Base-by-base conservation (phyloP, 2,113 vertebrate species). In the Mobula birostris region DNA sequence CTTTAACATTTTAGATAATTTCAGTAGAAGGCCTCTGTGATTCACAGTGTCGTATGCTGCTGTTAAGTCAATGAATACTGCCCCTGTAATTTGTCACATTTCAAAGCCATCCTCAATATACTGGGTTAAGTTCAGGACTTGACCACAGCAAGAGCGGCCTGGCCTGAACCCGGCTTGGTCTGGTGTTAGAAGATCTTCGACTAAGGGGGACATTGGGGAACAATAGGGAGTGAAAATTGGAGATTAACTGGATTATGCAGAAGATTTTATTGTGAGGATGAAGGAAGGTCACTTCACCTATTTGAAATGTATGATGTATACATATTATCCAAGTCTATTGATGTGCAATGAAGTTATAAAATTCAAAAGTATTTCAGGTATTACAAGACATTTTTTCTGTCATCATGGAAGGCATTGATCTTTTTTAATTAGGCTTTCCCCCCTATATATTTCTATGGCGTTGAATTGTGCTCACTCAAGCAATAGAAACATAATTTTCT, bases 241-340 rank as follows among this genome's bases (percentile, higher is more conserved):
- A 90, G 85, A 58, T 68, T 90, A 66, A 90, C 85, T 90, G 85
- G 85, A 63, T 63, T 88, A 63, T 88, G 56, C 83, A 29, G 58
- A 90, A 90, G 85, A 66, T 17, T 66, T 61, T 66, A 32, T 66
- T 66, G 85, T 68, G 61, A 90, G 29, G 85, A 66, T n/a, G 61
- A 90, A 90, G 29, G 29, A 90, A 90, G 61, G 85, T 90, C 85
- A n/a, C 61, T 90, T 90, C 17, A 14, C n/a, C 14, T n/a, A 90
- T 66, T 5, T 36, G 14, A 68, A n/a, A 6, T 8, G 17, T 90
- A n/a, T 79, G 61, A 90, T 66, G 29, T 68, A 88, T 14, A 14
- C 61, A 48, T 61, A n/a, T 88, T 32, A 32, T 90, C 66, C n/a
- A 66, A 66, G n/a, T 66, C 66, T 48, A 48, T 48, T 2, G 48